Evolutionary conservation across 2,113 vertebrate genomes (phyloP).

Genomic region (Thunnus maccoyii): DNA sequence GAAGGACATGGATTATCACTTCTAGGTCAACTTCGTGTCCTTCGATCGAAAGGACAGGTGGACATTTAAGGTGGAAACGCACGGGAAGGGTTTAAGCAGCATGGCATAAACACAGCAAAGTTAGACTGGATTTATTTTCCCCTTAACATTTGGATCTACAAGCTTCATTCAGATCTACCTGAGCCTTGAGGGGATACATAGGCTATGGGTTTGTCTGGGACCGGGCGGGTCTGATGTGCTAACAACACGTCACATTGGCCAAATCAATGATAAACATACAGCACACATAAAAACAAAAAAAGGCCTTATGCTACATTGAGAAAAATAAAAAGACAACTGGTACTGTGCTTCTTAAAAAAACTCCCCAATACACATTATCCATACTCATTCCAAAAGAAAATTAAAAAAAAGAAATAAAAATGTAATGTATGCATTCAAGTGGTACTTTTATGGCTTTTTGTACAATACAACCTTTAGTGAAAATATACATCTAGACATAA

Average conservation of each 20-base stretch:
- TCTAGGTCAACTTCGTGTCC: background rate
- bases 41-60: background rate
- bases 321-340: slow-evolving; percentile 71
- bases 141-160: slow-evolving; percentile 31
- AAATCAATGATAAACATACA: slow-evolving; percentile 73
- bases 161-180: slow-evolving; percentile 54
- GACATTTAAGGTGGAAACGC: slow-evolving; percentile 24
- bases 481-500: slow-evolving; percentile 97
- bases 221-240: slow-evolving; percentile 51
- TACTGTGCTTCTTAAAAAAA: slow-evolving; percentile 83
- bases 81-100: slow-evolving; percentile 32
- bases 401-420: slow-evolving; percentile 75
- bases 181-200: slow-evolving; percentile 31
- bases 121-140: slow-evolving; percentile 33
- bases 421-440: slow-evolving; percentile 88
- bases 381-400: slow-evolving; percentile 81
- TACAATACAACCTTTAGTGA: slow-evolving; percentile 92
- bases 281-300: slow-evolving; percentile 67
- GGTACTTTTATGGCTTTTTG: slow-evolving; percentile 89
- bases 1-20: slow-evolving; percentile 24
- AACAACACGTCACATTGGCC: slow-evolving; percentile 56
- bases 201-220: slow-evolving; percentile 50
- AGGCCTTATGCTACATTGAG: slow-evolving; percentile 77
- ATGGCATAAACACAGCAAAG: slow-evolving; percentile 46
- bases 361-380: slow-evolving; percentile 76